phyloP scores from a whole-genome alignment of 2,113 vertebrate species.

The Cynopterus brachyotis region DNA sequence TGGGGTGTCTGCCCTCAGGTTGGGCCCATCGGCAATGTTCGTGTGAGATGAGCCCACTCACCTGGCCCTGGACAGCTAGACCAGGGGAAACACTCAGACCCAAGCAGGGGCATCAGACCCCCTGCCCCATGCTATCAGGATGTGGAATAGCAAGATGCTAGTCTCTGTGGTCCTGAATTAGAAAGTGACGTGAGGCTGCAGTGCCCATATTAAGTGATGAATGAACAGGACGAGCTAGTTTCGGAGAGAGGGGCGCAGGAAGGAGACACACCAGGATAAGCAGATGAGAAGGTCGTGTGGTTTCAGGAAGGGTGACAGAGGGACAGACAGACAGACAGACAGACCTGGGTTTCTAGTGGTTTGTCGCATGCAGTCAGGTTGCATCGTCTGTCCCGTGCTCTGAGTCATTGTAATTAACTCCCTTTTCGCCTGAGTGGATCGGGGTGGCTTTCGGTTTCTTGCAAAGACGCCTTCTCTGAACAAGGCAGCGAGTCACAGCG shows the following conservation, averaged over 20 bases:
- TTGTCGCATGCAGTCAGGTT: background rate
- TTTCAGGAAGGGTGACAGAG: background rate
- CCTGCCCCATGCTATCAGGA: background rate
- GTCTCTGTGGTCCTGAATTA: background rate
- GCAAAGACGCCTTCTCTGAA: background rate
- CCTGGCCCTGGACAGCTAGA: background rate
- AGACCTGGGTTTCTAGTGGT: background rate
- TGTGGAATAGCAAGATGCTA: background rate
- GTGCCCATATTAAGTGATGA: background rate
- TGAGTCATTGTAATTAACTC: background rate
- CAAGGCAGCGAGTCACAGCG: background rate
- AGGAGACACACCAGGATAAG: background rate
- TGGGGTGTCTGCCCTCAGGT: background rate
- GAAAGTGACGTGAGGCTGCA: background rate
- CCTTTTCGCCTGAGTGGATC: background rate
- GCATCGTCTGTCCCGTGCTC: background rate
- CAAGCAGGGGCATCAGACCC: background rate
- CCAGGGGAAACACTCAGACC: background rate
- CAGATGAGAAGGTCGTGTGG: background rate
- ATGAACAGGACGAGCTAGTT: background rate
- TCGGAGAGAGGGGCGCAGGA: background rate
- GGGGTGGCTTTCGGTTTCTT: background rate
- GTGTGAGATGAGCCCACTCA: background rate
- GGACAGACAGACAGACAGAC: background rate
- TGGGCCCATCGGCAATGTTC: too few species aligned